Percentiles rank a stretch among this genome's conserved stretches.
Evolutionary conservation across 2,797 vertebrate species (phyloP).

Genomic region (Phrynocephalus forsythii): DNA sequence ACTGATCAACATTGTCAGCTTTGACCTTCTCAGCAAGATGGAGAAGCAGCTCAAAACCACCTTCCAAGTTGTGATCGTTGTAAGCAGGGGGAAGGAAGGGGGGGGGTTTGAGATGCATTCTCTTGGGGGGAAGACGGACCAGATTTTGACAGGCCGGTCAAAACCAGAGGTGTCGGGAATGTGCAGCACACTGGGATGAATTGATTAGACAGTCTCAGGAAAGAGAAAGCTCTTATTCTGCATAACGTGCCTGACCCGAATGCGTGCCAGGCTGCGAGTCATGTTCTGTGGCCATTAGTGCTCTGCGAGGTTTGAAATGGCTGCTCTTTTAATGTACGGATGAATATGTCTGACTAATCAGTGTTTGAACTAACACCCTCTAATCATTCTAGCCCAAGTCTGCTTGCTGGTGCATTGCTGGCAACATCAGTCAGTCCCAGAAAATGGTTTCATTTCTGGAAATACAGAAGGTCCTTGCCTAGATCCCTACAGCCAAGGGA

Average conservation of each 20-base stretch:
- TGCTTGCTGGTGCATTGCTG: neutral
- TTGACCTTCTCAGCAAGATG: conserved; percentile 94
- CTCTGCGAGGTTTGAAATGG: neutral
- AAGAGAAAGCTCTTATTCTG: neutral
- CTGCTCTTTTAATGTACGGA: neutral
- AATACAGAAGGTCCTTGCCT: neutral
- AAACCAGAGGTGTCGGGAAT: neutral
- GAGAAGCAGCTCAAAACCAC: conserved; percentile 83
- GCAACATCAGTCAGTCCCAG: neutral
- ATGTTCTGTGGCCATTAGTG: neutral
- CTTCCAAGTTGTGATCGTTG: conserved; percentile 93
- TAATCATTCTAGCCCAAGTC: neutral
- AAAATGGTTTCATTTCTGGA: neutral
- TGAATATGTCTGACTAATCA: neutral
- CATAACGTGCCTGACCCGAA: neutral
- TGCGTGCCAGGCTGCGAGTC: neutral
- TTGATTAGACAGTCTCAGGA: neutral
- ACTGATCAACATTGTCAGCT: conserved; percentile 94
- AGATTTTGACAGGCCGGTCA: neutral
- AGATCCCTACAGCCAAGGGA: neutral
- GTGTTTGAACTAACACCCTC: neutral
- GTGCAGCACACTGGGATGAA: neutral
- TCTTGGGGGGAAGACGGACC: neutral
- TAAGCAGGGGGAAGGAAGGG: conserved; percentile 72
- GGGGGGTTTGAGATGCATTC: neutral